Evolutionary conservation across 2,797 vertebrate genomes (phyloP).

Genomic region (Siniperca obscura): DNA sequence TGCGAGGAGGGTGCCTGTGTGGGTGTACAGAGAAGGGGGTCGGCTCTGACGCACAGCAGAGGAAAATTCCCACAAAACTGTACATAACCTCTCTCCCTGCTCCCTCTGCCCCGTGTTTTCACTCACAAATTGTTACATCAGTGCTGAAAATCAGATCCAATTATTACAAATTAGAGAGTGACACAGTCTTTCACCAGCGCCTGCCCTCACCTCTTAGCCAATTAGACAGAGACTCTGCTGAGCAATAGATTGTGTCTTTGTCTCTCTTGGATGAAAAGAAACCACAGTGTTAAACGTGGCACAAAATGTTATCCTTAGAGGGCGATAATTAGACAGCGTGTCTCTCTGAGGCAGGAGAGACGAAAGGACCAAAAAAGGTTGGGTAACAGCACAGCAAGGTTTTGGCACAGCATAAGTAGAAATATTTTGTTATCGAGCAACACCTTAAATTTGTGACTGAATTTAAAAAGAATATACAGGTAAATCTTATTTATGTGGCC

Average conservation of each 20-base stretch:
- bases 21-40: conserved; percentile 46
- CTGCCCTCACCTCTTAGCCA: conserved; percentile 29
- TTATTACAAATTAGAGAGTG: conserved; percentile 61
- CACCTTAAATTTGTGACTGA: not conserved
- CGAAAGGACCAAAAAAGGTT: not conserved
- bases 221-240: conserved; percentile 6
- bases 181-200: conserved; percentile 6
- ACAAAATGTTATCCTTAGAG: conserved; percentile 45
- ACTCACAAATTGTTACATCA: conserved; percentile 48
- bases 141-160: conserved; percentile 49
- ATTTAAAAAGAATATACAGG: not conserved
- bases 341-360: not conserved
- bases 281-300: conserved; percentile 35
- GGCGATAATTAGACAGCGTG: conserved; percentile 29
- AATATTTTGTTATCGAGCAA: not conserved
- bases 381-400: conserved; percentile 2
- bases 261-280: conserved; percentile 30
- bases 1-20: conserved; percentile 37
- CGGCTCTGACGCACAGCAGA: conserved; percentile 42
- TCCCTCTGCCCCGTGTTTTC: conserved; percentile 36
- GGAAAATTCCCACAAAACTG: conserved; percentile 35
- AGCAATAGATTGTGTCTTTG: conserved; percentile 15
- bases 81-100: conserved; percentile 4
- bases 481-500: not conserved
- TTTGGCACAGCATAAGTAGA: not conserved